A percentile compares a stretch with the other conserved stretches of the same genome.
Evolutionary conservation across 2,113 vertebrate species (phyloP).

Genomic region (Caloenas nicobarica): DNA sequence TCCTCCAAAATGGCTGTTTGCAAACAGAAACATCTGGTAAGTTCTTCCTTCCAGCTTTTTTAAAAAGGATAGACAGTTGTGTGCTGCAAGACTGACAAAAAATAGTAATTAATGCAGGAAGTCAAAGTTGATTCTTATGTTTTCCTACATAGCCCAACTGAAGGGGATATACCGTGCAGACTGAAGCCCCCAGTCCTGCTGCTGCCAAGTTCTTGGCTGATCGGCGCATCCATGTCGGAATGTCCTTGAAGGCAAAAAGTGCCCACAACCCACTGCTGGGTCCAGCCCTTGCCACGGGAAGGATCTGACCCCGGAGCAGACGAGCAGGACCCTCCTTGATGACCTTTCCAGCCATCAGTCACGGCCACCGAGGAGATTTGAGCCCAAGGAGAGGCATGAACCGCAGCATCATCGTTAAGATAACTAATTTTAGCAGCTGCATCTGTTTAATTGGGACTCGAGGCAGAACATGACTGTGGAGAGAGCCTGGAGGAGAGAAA

Average conservation of each 20-base stretch:
- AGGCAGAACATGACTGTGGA: neutral
- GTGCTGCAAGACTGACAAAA: neutral
- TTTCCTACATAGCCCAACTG: neutral
- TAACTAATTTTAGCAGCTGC: neutral
- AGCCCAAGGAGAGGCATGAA: neutral
- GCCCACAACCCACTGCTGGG: neutral
- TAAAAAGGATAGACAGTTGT: neutral
- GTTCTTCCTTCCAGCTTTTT: neutral
- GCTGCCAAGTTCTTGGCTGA: neutral
- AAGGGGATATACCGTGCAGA: neutral
- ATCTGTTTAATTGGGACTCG: neutral
- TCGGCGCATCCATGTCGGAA: neutral
- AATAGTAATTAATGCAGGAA: neutral
- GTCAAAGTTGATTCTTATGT: neutral
- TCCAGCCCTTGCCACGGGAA: neutral
- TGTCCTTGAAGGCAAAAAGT: neutral
- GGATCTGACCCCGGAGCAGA: neutral
- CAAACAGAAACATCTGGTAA: neutral
- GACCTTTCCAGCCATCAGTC: neutral
- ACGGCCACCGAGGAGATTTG: neutral
- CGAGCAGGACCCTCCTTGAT: neutral
- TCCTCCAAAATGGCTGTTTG: neutral
- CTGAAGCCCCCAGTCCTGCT: neutral
- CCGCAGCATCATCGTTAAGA: rapidly evolving
- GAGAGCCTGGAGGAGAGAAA: neutral